Percentiles rank a stretch among this genome's conserved stretches.
These are phyloP conservation scores for Bubo scandiacus DNA, from an alignment of 2,113 vertebrate species.

Conservation along the genomic window DNA sequence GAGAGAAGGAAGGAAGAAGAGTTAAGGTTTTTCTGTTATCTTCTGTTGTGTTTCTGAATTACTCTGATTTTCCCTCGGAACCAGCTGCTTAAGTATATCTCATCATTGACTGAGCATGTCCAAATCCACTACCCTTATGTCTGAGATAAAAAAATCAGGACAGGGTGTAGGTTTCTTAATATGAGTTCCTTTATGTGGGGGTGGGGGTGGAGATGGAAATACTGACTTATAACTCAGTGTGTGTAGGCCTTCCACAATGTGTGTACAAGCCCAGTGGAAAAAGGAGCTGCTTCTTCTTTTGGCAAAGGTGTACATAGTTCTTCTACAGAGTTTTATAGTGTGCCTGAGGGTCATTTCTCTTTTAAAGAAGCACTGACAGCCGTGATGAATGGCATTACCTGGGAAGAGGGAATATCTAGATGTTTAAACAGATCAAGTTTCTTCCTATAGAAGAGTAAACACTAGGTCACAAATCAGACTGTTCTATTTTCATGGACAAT, in stretches of 20 bases:
- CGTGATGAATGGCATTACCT: conserved; percentile 75
- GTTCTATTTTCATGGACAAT: conserved; percentile 51
- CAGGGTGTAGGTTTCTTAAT: conserved; percentile 51
- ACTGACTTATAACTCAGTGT: conserved; percentile 55
- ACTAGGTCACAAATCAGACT: conserved; percentile 67
- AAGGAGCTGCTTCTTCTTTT: conserved; percentile 53
- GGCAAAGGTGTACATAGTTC: conserved; percentile 65
- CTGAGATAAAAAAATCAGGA: conserved; percentile 66
- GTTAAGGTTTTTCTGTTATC: conserved; percentile 22
- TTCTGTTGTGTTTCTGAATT: conserved; percentile 58
- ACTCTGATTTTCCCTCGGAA: conserved; percentile 56
- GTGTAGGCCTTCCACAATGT: conserved; percentile 34
- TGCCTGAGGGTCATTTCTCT: conserved; percentile 72
- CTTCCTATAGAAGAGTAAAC: conserved; percentile 66
- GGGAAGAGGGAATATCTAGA: conserved; percentile 71
- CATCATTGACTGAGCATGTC: conserved; percentile 60
- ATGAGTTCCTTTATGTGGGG: conserved; percentile 9
- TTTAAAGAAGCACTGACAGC: conserved; percentile 71
- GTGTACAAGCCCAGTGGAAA: conserved; percentile 41
- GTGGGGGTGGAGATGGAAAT: conserved; percentile 36
- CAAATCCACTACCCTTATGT: conserved; percentile 63
- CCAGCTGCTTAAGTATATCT: conserved; percentile 70
- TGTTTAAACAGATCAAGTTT: conserved; percentile 77
- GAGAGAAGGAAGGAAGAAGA: neutral
- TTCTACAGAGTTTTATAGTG: conserved; percentile 54